phyloP scores from a whole-genome alignment of 2,888 invertebrate genomes.

The Adela reaumurella region DNA sequence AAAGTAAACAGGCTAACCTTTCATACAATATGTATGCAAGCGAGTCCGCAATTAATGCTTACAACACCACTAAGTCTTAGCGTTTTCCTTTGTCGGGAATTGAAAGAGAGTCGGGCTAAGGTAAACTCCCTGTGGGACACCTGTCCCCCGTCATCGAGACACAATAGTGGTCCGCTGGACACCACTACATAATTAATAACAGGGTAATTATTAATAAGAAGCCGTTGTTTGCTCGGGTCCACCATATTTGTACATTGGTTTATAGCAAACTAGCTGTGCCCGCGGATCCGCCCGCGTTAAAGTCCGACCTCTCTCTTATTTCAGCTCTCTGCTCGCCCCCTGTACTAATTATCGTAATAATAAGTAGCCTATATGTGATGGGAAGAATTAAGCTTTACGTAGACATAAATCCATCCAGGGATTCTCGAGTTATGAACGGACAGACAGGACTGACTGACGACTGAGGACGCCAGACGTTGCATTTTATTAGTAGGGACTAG shows the following conservation, averaged over 20 bases:
- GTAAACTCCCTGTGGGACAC: conserved; percentile 41
- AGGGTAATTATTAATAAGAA: conserved; percentile 52
- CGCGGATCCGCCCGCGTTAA: too few relatives aligned
- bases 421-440: too few relatives aligned
- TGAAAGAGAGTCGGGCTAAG: conserved; percentile 27
- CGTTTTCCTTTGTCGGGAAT: conserved; percentile 36
- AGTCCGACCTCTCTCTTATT: too few relatives aligned
- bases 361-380: too few relatives aligned
- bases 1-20: neutral
- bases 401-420: too few relatives aligned
- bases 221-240: conserved; percentile 15
- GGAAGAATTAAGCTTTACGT: too few relatives aligned
- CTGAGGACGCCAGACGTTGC: too few relatives aligned
- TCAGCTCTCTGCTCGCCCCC: too few relatives aligned
- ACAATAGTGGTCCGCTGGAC: conserved; percentile 19
- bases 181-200: conserved; percentile 51
- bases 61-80: conserved; percentile 32
- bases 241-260: neutral
- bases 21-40: conserved; percentile 30
- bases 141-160: conserved; percentile 37
- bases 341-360: too few relatives aligned
- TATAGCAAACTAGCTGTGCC: neutral
- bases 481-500: too few relatives aligned
- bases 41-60: conserved; percentile 5
- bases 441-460: too few relatives aligned